Evolutionary conservation across 2,113 vertebrate genomes (phyloP), one percentile per base, ranked within the genome.

Genomic region (Maccullochella peelii): DNA sequence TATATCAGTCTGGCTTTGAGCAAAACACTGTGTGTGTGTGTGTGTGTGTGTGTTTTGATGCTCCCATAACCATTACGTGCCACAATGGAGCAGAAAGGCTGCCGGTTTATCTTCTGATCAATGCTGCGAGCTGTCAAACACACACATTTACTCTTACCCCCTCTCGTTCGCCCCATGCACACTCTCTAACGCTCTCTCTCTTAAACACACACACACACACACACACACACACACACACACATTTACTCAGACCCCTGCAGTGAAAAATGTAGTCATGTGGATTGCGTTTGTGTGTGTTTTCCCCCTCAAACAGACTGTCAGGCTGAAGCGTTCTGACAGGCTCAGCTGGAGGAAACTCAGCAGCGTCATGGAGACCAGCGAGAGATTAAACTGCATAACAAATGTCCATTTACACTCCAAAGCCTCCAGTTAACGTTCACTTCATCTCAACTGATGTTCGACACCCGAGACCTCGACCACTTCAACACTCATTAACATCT

Each of bases 91-190:
- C 95, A 95, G 95, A 96, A 94, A 96, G 95, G 93, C 96, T 96
- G 96, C 95, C 92, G 96, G 96, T 95, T 96, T 95, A 96, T 96
- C 96, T 97, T 95, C 96, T 97, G 96, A 97, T 97, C 96, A 97
- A 97, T 97, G 96, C 96, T 95, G 96, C 95, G 94, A 96, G 94
- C 97, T 97, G 84, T 87, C 87, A 89, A 18, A 77, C 66, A 70
- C 79, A 59, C 77, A 44, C 21, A 38, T 6, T 7, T 25, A 59
- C 63, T 47, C 66, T 62, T 38, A 62, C 52, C 38, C 66, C 40
- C 74, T 72, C 74, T 66, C 7, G 23, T 40, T 66, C 33, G 3
- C 47, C 73, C 65, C 30, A 42, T 69, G 80, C 74, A 4, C 49
- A 23, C 81, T 30, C 59, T 44, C 44, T 8, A 47, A 38, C 1